Base-by-base conservation (phyloP, 2,113 vertebrate genomes). In the Sylvietta virens region DNA sequence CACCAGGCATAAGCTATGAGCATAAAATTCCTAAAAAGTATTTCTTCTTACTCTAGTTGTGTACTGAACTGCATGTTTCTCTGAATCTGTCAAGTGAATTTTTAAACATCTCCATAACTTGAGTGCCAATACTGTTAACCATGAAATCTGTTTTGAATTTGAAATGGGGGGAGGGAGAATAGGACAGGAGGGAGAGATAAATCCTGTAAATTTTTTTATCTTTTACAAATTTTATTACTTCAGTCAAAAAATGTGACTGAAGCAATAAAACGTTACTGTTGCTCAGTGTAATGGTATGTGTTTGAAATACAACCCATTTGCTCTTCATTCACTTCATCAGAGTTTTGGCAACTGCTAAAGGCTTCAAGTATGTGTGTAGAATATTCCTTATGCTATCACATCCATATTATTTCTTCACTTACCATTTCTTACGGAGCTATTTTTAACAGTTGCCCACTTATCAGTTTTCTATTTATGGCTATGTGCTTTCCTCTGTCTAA, bases 241-340 rank as follows among this genome's bases (percentile, higher is more conserved):
- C 64, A 71, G 97, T 97, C 97, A 97, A 97, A 97, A 98, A 98
- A 96, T 95, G 97, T 97, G 97, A 97, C 96, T 96, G 26, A 88
- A 85, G 94, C 74, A 97, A 97, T 98, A 98, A 98, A 98, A 97
- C 35, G 95, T 97, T 94, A 67, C 94, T 60, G 67, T 93, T 94
- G 94, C 98, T 98, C 97, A 98, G 92, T 92, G 93, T 94, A 95
- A 97, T 98, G 98, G 98, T 97, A 98, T 98, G 98, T 97, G 98
- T 96, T 97, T 98, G 98, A 98, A 98, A 98, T 98, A 95, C 93
- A 98, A 98, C 95, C 97, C 98, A 95, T 97, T 98, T 97, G 97
- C 96, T 97, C 97, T 97, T 97, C 97, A 95, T 97, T 98, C 97
- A 97, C 94, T 97, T 96, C 84, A 95, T 69, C 95, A 93, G 94